These are phyloP conservation scores for Hecatera dysodea DNA, from an alignment of 2,888 invertebrate genomes.

Conservation along the genomic window DNA sequence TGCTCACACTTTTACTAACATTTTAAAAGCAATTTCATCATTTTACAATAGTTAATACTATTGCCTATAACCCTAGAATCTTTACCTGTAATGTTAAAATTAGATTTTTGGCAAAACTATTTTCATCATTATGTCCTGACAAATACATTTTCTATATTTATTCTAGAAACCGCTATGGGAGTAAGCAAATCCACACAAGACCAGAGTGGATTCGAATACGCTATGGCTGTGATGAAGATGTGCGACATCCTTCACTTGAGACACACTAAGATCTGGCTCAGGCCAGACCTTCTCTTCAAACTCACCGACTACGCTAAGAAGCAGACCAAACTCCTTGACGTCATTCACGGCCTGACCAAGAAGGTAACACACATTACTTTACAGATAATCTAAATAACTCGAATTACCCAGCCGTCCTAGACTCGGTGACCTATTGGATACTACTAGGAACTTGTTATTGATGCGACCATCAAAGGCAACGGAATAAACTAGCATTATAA, in stretches of 20 bases:
- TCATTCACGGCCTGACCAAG: conserved; percentile 95
- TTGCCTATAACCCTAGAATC: not conserved
- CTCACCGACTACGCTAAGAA: conserved; percentile 94
- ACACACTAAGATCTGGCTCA: conserved; percentile 95
- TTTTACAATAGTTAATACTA: not conserved
- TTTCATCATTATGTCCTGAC: not conserved
- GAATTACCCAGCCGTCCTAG: conserved; percentile 34
- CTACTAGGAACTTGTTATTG: conserved; percentile 52
- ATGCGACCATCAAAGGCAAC: conserved; percentile 41
- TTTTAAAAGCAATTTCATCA: not conserved
- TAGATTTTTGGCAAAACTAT: not conserved
- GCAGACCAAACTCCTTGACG: conserved; percentile 93
- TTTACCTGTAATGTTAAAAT: not conserved
- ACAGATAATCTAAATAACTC: conserved; percentile 8
- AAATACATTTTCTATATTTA: not conserved
- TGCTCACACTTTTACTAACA: not conserved
- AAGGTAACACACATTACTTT: conserved; percentile 88
- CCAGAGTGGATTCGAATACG: conserved; percentile 95
- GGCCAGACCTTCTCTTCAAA: conserved; percentile 94
- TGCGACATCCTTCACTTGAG: conserved; percentile 96
- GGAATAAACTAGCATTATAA: conserved; percentile 60
- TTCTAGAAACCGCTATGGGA: conserved; percentile 96
- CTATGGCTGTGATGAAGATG: conserved; percentile 97
- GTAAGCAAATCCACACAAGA: conserved; percentile 96
- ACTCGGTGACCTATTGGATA: conserved; percentile 46